Conservation (phyloP, 1,140 invertebrate species). For the Zophobas morio region DNA sequence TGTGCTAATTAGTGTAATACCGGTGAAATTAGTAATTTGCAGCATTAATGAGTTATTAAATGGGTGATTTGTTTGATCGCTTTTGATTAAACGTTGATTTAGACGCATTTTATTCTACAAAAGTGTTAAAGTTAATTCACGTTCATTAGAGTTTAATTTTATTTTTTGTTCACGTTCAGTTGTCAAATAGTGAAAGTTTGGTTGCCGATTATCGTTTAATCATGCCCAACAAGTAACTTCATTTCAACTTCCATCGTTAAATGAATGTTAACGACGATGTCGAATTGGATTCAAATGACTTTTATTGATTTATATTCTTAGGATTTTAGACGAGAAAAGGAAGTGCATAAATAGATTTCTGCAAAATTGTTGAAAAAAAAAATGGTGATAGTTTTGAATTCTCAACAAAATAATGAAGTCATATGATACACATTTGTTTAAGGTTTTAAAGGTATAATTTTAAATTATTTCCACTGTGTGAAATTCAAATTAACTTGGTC, state of each 20-base stretch:
- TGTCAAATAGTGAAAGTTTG: constrained; percentile 33
- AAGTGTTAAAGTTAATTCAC: no score
- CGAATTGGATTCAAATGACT: constrained; percentile 42
- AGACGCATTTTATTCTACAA: no score
- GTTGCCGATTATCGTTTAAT: constrained; percentile 34
- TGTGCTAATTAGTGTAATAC: no score
- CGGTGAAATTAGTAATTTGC: no score
- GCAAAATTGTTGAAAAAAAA: neutral
- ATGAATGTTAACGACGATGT: constrained; percentile 32
- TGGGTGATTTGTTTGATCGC: no score
- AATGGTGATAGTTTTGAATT: neutral
- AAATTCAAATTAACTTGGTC: no score
- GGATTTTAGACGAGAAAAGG: constrained; percentile 4
- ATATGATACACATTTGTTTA: no score
- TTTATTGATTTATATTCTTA: constrained; percentile 33
- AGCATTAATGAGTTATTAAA: no score
- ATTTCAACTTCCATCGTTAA: constrained; percentile 45
- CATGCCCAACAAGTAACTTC: constrained; percentile 25
- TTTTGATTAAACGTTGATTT: neutral
- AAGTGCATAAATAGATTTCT: neutral
- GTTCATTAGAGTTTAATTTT: no score
- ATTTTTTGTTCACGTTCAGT: neutral
- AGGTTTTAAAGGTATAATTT: no score
- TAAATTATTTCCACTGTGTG: no score
- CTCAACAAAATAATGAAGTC: no score